Evolutionary conservation across 2,888 invertebrate species (phyloP), one percentile per base, ranked within the genome.

Genomic region (Aphodius granarius): DNA sequence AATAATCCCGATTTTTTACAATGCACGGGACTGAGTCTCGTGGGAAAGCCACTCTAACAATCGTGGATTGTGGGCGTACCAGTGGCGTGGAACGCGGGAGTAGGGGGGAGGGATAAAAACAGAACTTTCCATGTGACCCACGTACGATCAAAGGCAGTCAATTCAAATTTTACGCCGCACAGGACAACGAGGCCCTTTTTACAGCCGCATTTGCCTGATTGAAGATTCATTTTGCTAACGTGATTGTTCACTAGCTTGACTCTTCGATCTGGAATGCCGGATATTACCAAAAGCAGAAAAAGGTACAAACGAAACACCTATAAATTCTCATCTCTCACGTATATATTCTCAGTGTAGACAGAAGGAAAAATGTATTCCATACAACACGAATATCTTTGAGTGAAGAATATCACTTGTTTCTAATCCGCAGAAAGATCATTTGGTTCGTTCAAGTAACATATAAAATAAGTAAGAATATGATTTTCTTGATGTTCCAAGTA

Each of bases 261-360:
- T 13, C 43, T 43, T 43, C 43, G 43, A 43, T 43, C 43, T 13
- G 43, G 13, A 13, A 43, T 43, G 43, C 43, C 43, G 6, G 43
- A 43, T 9, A 43, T 43, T 43, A 43, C 9, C 9, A 43, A 13
- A 6, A 2, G 43, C 43, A 80, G 82, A 83, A 81, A 82, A n/a
- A n/a, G n/a, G n/a, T n/a, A n/a, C n/a, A n/a, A n/a, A n/a, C n/a
- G n/a, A n/a, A n/a, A n/a, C n/a, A n/a, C n/a, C n/a, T n/a, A n/a
- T n/a, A n/a, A n/a, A n/a, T n/a, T n/a, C n/a, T n/a, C n/a, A n/a
- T n/a, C n/a, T n/a, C n/a, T n/a, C n/a, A n/a, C n/a, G n/a, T n/a
- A n/a, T n/a, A n/a, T n/a, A n/a, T n/a, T n/a, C n/a, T n/a, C n/a
- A n/a, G n/a, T n/a, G n/a, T n/a, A n/a, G n/a, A n/a, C n/a, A n/a